A percentile compares a stretch with the other conserved stretches of the same genome.
Conservation (phyloP, 2,113 vertebrate genomes). For the Cololabis saira region DNA sequence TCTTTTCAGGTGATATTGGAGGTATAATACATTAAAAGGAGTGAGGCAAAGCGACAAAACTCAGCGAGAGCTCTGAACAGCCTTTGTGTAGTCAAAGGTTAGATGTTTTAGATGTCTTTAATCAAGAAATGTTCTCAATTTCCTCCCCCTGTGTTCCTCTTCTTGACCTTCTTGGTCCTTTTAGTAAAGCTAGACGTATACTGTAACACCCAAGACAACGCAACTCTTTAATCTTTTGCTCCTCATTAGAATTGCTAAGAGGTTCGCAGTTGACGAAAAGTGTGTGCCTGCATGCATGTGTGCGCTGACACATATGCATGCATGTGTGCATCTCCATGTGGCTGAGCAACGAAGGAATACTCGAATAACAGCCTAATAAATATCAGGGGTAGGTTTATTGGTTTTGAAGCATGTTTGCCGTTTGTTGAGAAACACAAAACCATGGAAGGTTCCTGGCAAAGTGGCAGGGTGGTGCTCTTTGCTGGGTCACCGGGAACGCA, state of each 20-base stretch:
- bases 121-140: conserved; percentile 82
- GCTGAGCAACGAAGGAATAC: conserved; percentile 70
- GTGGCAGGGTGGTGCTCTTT: conserved; percentile 81
- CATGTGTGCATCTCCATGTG: conserved; percentile 50
- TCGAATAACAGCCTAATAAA: conserved; percentile 83
- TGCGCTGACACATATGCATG: conserved; percentile 10
- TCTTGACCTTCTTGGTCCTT: conserved; percentile 70
- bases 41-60: conserved; percentile 37
- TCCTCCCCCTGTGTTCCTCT: conserved; percentile 72
- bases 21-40: conserved; percentile 33
- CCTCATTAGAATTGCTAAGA: conserved; percentile 84
- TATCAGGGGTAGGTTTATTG: conserved; percentile 83
- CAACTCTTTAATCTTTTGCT: conserved; percentile 80
- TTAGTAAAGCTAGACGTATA: conserved; percentile 72
- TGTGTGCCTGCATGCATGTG: conserved; percentile 39
- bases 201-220: conserved; percentile 76
- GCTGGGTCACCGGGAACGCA: conserved; percentile 76
- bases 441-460: conserved; percentile 79
- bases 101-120: conserved; percentile 80
- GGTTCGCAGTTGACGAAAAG: conserved; percentile 65
- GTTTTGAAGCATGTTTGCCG: conserved; percentile 81
- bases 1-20: conserved; percentile 24
- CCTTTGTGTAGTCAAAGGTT: conserved; percentile 78
- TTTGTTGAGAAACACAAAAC: conserved; percentile 84
- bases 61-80: conserved; percentile 40